Evolutionary conservation across 2,113 vertebrate species (phyloP), one percentile per base, ranked within the genome.

Genomic region (Orientallactaga bullata): DNA sequence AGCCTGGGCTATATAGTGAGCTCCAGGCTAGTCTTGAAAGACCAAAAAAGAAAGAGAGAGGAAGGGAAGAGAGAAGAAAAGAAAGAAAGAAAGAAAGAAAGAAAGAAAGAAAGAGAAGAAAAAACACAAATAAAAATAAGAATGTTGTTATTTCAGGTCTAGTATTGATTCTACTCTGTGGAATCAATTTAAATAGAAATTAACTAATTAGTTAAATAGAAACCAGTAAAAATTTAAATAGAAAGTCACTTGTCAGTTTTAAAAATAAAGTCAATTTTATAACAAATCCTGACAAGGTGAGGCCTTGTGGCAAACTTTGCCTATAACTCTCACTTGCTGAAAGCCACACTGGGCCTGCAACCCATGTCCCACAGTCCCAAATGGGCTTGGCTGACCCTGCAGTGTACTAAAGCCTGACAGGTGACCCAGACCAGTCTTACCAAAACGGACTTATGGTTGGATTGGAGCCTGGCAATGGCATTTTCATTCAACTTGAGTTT

Each of bases 381-480:
- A 12, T 12, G 30, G 42, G 32, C 30, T n/a, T 80, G 10, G 16
- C 47, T 63, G 42, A 37, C 5, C 35, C 51, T 26, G 3, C 13
- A 61, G 42, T 23, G 3, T 78, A 37, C 47, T 15, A 18, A 35
- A 77, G 10, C 32, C 39, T 0, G 1, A 10, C 23, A 78, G 21
- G 37, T n/a, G 47, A 85, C 73, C 35, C 66, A 20, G 2, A 42
- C 23, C 78, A 83, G 32, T 37, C 95, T 97, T 97, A 99, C 99
- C 98, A 98, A 97, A 18, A 99, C 98, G 2, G 98, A 98, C 21
- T 98, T 97, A 0, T 98, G 98, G 96, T 98, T 99, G 82, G 96
- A 97, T 81, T 99, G 98, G n/a, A 99, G 98, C 89, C 98, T 99
- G 95, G 97, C 95, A 68, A 99, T 98, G 96, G 98, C 98, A 0